Conservation (phyloP, 2,797 vertebrate species). For the Anguilla pacifica region DNA sequence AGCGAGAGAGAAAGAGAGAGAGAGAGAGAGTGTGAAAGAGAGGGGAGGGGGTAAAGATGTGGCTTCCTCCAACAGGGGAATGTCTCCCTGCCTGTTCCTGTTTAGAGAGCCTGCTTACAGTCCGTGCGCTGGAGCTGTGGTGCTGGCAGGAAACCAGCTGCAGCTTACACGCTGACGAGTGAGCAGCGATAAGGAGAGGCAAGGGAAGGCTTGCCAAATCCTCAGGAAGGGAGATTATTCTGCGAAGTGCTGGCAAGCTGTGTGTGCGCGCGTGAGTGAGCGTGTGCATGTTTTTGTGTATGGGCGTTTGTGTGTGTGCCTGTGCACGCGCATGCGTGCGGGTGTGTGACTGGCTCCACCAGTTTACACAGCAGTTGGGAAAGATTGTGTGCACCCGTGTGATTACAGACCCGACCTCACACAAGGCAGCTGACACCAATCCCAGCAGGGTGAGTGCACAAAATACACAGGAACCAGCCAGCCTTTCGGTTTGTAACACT, state of each 20-base stretch:
- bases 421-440: conserved; percentile 72
- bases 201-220: conserved; percentile 61
- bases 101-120: conserved; percentile 66
- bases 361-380: conserved; percentile 64
- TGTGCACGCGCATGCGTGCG: conserved; percentile 18
- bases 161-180: conserved; percentile 61
- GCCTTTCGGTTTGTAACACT: conserved; percentile 64
- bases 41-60: conserved; percentile 58
- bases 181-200: conserved; percentile 60
- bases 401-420: conserved; percentile 65
- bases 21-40: neutral
- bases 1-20: neutral
- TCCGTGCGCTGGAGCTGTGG: conserved; percentile 40
- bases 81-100: conserved; percentile 76
- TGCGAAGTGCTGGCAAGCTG: conserved; percentile 65
- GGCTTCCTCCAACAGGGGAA: conserved; percentile 71
- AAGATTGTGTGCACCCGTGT: conserved; percentile 57
- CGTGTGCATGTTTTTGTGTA: conserved; percentile 40
- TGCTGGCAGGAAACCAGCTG: conserved; percentile 71
- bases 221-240: conserved; percentile 77
- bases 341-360: conserved; percentile 61
- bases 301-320: conserved; percentile 27
- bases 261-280: conserved; percentile 54
- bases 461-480: conserved; percentile 58
- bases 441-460: conserved; percentile 67